These are phyloP conservation scores for Cynopterus sphinx DNA, from an alignment of 2,797 vertebrate genomes.

Conservation along the genomic window DNA sequence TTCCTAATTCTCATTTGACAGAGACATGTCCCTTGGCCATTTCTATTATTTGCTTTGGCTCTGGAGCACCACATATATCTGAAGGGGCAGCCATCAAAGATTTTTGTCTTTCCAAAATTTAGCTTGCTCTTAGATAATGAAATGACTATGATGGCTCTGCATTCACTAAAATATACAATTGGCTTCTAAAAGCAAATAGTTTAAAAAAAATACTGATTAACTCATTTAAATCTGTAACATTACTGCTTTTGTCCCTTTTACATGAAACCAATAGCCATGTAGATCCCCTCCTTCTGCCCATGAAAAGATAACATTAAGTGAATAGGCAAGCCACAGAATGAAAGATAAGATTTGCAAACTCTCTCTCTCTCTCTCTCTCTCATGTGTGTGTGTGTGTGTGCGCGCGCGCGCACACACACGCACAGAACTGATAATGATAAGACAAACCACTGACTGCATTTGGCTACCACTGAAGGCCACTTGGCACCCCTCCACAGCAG, in stretches of 20 bases:
- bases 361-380: no score
- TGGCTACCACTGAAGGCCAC: not conserved
- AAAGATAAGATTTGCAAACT: not conserved
- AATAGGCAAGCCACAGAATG: not conserved
- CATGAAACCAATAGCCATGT: not conserved
- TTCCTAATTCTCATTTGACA: not conserved
- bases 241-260: not conserved
- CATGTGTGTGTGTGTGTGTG: no score
- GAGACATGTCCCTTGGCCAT: not conserved
- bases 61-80: not conserved
- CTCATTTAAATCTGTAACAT: not conserved
- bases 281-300: not conserved
- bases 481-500: not conserved
- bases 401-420: no score
- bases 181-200: constrained; percentile 2
- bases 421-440: not conserved
- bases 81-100: not conserved
- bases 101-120: not conserved
- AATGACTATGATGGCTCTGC: not conserved
- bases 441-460: not conserved
- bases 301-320: not conserved
- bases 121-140: not conserved
- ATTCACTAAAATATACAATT: not conserved
- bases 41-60: not conserved
- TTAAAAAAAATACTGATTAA: not conserved